Evolutionary conservation across 2,113 vertebrate genomes (phyloP).

Genomic region (Protomyctophum bolini): DNA sequence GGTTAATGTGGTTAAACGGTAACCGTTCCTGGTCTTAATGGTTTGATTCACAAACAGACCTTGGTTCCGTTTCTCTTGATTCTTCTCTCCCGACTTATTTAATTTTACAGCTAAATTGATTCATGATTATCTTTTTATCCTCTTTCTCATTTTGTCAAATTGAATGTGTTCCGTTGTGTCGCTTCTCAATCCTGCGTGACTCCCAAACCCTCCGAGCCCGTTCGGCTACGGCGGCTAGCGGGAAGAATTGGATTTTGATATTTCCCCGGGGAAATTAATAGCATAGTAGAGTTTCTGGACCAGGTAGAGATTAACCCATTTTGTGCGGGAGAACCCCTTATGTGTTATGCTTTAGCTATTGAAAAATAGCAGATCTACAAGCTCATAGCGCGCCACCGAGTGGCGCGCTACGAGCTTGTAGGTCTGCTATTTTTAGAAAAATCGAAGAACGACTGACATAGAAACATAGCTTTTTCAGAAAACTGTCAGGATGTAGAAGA

Average conservation of each 20-base stretch:
- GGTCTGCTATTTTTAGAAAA: too few relatives aligned
- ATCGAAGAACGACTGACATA: too few relatives aligned
- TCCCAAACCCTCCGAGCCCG: slow-evolving; percentile 23
- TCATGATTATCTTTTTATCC: slow-evolving; percentile 36
- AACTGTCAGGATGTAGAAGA: too few relatives aligned
- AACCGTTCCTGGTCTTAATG: too few relatives aligned
- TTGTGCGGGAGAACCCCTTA: too few relatives aligned
- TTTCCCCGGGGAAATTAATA: slow-evolving; percentile 76
- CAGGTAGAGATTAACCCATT: slow-evolving; percentile 62
- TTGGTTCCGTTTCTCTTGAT: slow-evolving; percentile 14
- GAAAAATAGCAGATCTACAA: too few relatives aligned
- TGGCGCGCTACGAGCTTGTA: too few relatives aligned
- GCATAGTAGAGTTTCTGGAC: slow-evolving; percentile 66
- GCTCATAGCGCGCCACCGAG: too few relatives aligned
- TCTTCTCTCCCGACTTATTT: slow-evolving; percentile 11
- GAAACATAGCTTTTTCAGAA: too few relatives aligned
- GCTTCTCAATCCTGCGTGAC: slow-evolving; percentile 20
- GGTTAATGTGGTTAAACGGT: too few relatives aligned
- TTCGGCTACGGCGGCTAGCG: slow-evolving; percentile 3
- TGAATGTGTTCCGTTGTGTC: slow-evolving; percentile 31
- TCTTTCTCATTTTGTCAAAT: slow-evolving; percentile 35
- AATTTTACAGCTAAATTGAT: slow-evolving; percentile 44
- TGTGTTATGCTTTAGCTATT: too few relatives aligned
- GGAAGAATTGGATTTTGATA: slow-evolving; percentile 50
- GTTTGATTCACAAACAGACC: slow-evolving; percentile 5